Base-by-base conservation (phyloP, 2,113 vertebrate species). In the Atrichornis clamosus region DNA sequence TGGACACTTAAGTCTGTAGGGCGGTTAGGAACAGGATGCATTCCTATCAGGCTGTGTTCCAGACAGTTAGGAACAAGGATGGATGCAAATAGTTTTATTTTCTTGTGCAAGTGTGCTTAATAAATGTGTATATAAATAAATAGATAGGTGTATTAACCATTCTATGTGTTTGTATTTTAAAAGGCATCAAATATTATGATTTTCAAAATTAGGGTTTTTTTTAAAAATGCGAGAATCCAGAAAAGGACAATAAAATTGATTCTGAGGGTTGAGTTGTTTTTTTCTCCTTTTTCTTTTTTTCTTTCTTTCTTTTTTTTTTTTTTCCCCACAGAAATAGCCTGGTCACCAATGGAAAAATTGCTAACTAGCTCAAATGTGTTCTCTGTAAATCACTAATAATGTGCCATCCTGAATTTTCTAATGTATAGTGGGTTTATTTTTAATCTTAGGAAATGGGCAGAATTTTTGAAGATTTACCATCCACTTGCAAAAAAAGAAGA, bases 391-490 rank as follows among this genome's bases (percentile, higher is more conserved):
- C 30, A 13, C 5, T 73, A 79, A 60, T 73, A 64, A 27, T 50
- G 7, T 64, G 22, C 10, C 11, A 4, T 87, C 95, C 67, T 56
- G 67, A 92, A 75, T 84, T 41, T 32, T 73, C 23, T 90, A 18
- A 47, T 47, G 42, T 80, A 7, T 27, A 24, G 1, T 46, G 9
- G 14, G 13, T 33, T 58, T 91, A 3, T 32, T 37, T 60, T 82
- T 88, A 24, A 46, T 87, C 73, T 93, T 30, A 65, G 53, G 50
- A 94, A 95, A 92, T 17, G 90, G 39, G 37, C 5, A 77, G 33
- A 92, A 63, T n/a, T 93, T 91, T 68, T 59, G 8, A 80, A 73
- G 83, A 81, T 87, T 95, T 92, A 60, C 50, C 72, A 95, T 74
- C 56, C 11, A 50, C 47, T 37, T 84, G 52, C 28, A 90, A 69